Evolutionary conservation across 2,113 vertebrate genomes (phyloP), one percentile per base, ranked within the genome.

Genomic region (Microtus richardsoni): DNA sequence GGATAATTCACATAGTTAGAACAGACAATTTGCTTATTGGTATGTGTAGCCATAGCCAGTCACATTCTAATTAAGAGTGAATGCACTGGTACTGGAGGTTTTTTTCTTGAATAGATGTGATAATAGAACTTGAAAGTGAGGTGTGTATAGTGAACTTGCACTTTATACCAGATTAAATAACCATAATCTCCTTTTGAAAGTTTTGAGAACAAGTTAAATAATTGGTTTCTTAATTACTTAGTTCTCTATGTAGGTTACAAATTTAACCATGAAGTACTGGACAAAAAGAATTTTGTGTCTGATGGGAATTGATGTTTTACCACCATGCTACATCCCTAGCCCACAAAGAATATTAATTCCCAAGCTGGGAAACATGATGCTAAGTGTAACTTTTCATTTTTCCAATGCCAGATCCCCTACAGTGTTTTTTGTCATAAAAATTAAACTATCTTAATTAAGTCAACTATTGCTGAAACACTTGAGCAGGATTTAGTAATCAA

Each of bases 1-100:
- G 91, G n/a, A 21, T 64, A 93, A 87, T 88, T 91, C 62, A 87
- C 41, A 64, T 77, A 91, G 41, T 62, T 80, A 92, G 73, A 97
- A 79, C 60, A 62, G 64, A 78, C 9, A 91, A 26, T 30, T 83
- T 92, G 52, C 60, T 44, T 47, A 62, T 87, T 64, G 84, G 3
- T 84, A 28, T 88, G 21, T 93, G 68, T 58, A 93, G 88, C 9
- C 16, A 19, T 54, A 58, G 6, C 44, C 19, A 70, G 82, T 47
- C 60, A 88, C 2, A 92, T 93, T 91, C 39, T 47, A 28, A 26
- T 24, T 78, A 28, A 78, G 39, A 44, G 74, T 93, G 62, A 95
- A 41, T 86, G 16, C 47, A 33, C 70, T 89, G 58, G 11, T 89
- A 91, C 58, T 68, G 86, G 82, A 54, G 54, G 60, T 68, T 94